Conservation (phyloP, 2,113 vertebrate species). For the Chaetura pelagica region DNA sequence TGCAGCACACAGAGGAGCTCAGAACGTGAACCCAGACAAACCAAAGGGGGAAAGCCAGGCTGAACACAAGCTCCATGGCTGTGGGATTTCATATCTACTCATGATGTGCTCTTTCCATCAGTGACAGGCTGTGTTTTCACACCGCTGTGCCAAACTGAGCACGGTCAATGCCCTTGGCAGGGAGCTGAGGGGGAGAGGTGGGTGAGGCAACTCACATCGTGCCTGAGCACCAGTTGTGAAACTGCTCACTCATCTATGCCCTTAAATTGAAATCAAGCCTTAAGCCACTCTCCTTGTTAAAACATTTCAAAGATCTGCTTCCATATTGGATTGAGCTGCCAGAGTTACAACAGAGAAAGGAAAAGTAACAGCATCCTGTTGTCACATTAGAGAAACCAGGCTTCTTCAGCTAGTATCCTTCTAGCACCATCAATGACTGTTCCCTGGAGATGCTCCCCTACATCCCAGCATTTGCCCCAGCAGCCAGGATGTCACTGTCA, state of each 20-base stretch:
- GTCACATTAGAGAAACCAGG: neutral
- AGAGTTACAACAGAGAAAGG: neutral
- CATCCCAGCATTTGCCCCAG: neutral
- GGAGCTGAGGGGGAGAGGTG: neutral
- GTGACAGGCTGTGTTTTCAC: neutral
- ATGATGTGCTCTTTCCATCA: fast-evolving
- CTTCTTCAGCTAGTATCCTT: neutral
- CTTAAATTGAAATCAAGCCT: neutral
- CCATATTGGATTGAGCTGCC: neutral
- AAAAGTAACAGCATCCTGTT: neutral
- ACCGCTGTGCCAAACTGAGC: neutral
- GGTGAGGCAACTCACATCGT: neutral
- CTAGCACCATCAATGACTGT: neutral
- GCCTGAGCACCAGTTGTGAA: neutral
- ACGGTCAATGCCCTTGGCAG: neutral
- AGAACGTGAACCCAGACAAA: neutral
- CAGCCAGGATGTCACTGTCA: neutral
- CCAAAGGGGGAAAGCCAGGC: neutral
- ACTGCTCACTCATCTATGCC: neutral
- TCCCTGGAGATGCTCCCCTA: neutral
- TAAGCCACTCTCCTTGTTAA: neutral
- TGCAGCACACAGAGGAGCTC: neutral
- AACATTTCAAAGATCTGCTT: neutral
- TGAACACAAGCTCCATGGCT: neutral
- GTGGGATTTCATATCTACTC: neutral